Evolutionary conservation across 2,797 vertebrate species (phyloP), one percentile per base, ranked within the genome.

Genomic region (Rhodeus uyekii): DNA sequence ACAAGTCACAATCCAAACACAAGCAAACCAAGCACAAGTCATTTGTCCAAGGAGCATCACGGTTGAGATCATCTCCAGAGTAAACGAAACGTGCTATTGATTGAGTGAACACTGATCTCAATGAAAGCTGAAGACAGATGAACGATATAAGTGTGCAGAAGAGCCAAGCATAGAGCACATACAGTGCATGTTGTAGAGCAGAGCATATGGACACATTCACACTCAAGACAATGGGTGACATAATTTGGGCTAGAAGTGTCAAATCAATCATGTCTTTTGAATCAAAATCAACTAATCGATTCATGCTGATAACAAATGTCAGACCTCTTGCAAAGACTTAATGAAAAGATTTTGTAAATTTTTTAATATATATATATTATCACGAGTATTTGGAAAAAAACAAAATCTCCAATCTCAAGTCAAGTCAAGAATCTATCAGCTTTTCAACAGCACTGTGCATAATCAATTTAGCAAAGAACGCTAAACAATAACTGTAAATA

Each of bases 351-450:
- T n/a, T n/a, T n/a, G n/a, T n/a, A n/a, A n/a, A n/a, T n/a, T n/a
- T n/a, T n/a, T n/a, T n/a, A n/a, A n/a, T n/a, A n/a, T 24, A 22
- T 0, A 3, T 32, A 72, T 12, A 72, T n/a, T 67, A 1, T 6
- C 24, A 16, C 24, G 64, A 44, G 42, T 44, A 44, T 36, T 3
- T 36, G 34, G 46, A 1, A 85, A 16, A 55, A 60, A 60, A 48
- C 46, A 7, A 19, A 16, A 2, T 29, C 71, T 84, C 79, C 75
- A 29, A 71, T 87, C 88, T 82, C 80, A 90, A 90, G 82, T 89
- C 81, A 83, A 86, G 60, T 89, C 80, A 83, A 86, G 60, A 74
- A 75, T 76, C 38, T 71, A 46, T 76, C 42, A 13, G 9, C 29
- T 16, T 13, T 69, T 18, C 24, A 46, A 29, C 67, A 69, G 42